Conservation (phyloP, 1,140 invertebrate species). For the Schlechtendalia chinensis region DNA sequence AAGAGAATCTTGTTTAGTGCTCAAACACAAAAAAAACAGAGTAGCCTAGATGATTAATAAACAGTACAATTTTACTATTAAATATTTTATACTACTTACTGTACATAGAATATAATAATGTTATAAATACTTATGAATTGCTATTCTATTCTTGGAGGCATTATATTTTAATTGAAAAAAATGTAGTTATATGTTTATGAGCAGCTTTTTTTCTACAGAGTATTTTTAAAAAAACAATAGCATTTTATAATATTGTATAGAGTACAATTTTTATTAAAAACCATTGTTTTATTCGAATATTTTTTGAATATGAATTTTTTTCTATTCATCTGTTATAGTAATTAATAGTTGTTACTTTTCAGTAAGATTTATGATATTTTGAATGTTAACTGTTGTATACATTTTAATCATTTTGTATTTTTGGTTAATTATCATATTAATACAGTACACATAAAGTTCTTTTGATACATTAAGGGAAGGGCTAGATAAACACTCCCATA, state of each 20-base stretch:
- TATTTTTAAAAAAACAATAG: conserved; percentile 36
- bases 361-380: background rate
- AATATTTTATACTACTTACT: conserved; percentile 38
- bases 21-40: conserved; percentile 44
- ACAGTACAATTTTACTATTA: conserved; percentile 45
- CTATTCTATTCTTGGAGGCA: conserved; percentile 33
- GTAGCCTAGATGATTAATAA: conserved; percentile 43
- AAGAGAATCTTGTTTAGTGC: conserved; percentile 27
- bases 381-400: background rate
- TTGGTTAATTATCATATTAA: background rate
- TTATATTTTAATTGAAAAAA: conserved; percentile 6
- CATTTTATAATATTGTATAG: conserved; percentile 18
- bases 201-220: conserved; percentile 37
- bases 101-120: conserved; percentile 22
- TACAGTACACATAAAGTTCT: background rate
- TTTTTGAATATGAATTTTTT: background rate
- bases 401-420: background rate
- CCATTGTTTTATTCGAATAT: background rate
- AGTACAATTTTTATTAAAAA: background rate
- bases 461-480: background rate
- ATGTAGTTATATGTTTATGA: background rate
- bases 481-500: background rate
- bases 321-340: background rate
- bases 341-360: background rate
- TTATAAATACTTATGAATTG: conserved; percentile 10